Conservation (phyloP, 2,888 invertebrate genomes). For the Andrena chrysosceles region DNA sequence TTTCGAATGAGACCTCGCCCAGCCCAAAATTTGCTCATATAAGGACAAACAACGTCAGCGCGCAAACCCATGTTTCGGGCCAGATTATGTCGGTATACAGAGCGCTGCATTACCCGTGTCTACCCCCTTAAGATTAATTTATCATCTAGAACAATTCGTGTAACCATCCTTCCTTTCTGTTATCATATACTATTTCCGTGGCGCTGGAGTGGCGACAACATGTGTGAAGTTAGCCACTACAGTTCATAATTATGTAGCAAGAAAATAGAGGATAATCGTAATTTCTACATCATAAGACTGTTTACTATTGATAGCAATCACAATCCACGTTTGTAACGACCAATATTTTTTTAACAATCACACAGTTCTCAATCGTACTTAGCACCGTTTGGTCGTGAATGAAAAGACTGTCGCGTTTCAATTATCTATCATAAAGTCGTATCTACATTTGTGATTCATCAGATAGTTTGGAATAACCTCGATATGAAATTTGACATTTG, state of each 20-base stretch:
- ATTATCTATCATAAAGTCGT: slow-evolving; percentile 8
- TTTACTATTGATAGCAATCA: slow-evolving; percentile 32
- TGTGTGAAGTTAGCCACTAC: slow-evolving; percentile 41
- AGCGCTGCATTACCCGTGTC: no score
- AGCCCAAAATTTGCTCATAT: no score
- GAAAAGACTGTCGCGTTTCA: slow-evolving; percentile 6
- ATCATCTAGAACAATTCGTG: background rate
- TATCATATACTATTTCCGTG: background rate
- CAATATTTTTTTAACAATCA: slow-evolving; percentile 8
- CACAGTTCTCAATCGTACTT: slow-evolving; percentile 12
- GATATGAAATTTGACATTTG: slow-evolving; percentile 59
- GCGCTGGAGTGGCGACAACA: slow-evolving; percentile 28
- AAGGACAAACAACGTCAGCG: no score
- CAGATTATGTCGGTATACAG: no score
- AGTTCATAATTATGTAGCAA: slow-evolving; percentile 17
- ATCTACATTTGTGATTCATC: slow-evolving; percentile 41
- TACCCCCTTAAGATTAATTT: no score
- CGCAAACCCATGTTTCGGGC: no score
- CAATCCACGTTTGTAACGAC: background rate
- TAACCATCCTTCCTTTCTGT: background rate
- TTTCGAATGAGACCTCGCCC: no score
- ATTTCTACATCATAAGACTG: slow-evolving; percentile 36
- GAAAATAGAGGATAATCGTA: slow-evolving; percentile 31
- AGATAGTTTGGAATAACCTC: slow-evolving; percentile 46
- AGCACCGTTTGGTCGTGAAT: background rate